phyloP scores from a whole-genome alignment of 2,888 invertebrate genomes.

The Mystacides longicornis region DNA sequence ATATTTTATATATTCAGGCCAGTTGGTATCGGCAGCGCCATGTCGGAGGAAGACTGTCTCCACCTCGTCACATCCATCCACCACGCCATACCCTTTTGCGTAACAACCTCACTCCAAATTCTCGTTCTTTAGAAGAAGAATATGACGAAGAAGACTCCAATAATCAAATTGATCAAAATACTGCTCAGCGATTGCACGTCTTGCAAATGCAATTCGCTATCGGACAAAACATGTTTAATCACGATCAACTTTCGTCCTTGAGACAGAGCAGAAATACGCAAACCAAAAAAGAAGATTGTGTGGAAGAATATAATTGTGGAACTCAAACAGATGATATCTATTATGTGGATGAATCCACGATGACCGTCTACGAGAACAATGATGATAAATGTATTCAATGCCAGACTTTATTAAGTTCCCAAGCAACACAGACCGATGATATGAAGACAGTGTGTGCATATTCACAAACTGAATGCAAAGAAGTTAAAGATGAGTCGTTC shows the following conservation, averaged over 20 bases:
- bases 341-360: slow-evolving; percentile 32
- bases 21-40: slow-evolving; percentile 43
- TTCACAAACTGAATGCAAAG: slow-evolving; percentile 6
- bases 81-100: slow-evolving; percentile 30
- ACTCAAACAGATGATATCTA: slow-evolving; percentile 42
- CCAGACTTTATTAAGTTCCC: background rate
- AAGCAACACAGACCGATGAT: slow-evolving; percentile 12
- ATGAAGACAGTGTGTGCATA: background rate
- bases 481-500: background rate
- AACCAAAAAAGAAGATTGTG: slow-evolving; percentile 31
- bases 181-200: slow-evolving; percentile 34
- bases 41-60: slow-evolving; percentile 40
- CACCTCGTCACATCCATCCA: slow-evolving; percentile 25
- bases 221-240: slow-evolving; percentile 40
- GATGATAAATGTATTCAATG: slow-evolving; percentile 14
- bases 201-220: slow-evolving; percentile 43
- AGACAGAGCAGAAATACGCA: slow-evolving; percentile 40
- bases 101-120: slow-evolving; percentile 34
- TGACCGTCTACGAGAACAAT: slow-evolving; percentile 7
- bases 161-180: slow-evolving; percentile 32
- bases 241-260: slow-evolving; percentile 37
- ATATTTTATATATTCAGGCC: slow-evolving; percentile 36
- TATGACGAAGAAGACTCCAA: slow-evolving; percentile 26
- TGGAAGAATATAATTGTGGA: slow-evolving; percentile 38
- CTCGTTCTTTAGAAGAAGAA: slow-evolving; percentile 14